Conservation (phyloP, 2,888 invertebrate species). For the Phoenoteleia sp. region DNA sequence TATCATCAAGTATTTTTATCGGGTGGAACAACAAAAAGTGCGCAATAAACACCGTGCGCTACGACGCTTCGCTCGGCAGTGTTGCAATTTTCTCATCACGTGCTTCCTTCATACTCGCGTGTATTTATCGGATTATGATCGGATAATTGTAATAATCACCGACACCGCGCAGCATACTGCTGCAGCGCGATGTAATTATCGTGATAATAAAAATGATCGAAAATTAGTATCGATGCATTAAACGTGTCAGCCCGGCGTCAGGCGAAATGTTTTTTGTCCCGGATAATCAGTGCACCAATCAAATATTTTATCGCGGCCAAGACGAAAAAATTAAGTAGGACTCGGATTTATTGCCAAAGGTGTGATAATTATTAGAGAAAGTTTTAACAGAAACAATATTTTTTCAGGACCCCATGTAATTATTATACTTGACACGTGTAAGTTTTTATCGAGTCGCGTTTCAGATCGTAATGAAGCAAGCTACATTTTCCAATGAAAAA, state of each 20-base stretch:
- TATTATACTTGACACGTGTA: too few relatives aligned
- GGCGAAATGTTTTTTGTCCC: slow-evolving; percentile 29
- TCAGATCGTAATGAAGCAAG: too few relatives aligned
- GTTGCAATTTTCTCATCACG: slow-evolving; percentile 77
- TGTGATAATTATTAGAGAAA: slow-evolving; percentile 42
- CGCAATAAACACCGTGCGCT: slow-evolving; percentile 50
- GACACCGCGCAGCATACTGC: slow-evolving; percentile 38
- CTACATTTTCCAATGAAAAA: too few relatives aligned
- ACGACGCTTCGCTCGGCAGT: slow-evolving; percentile 63
- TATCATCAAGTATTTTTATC: slow-evolving; percentile 60
- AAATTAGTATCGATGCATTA: slow-evolving; percentile 68
- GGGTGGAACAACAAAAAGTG: slow-evolving; percentile 24
- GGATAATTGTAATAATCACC: slow-evolving; percentile 73
- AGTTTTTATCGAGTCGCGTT: too few relatives aligned
- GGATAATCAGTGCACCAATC: slow-evolving; percentile 48
- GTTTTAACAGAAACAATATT: slow-evolving; percentile 21
- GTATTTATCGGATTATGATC: slow-evolving; percentile 72
- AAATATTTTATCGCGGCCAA: slow-evolving; percentile 24
- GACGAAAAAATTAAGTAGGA: slow-evolving; percentile 24
- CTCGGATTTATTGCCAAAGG: slow-evolving; percentile 32
- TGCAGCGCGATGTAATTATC: slow-evolving; percentile 54
- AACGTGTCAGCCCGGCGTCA: slow-evolving; percentile 40
- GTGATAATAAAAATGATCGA: slow-evolving; percentile 67
- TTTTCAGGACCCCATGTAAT: too few relatives aligned
- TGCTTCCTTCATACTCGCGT: slow-evolving; percentile 66